Conservation (phyloP, 2,113 vertebrate species). For the Tetrao urogallus region DNA sequence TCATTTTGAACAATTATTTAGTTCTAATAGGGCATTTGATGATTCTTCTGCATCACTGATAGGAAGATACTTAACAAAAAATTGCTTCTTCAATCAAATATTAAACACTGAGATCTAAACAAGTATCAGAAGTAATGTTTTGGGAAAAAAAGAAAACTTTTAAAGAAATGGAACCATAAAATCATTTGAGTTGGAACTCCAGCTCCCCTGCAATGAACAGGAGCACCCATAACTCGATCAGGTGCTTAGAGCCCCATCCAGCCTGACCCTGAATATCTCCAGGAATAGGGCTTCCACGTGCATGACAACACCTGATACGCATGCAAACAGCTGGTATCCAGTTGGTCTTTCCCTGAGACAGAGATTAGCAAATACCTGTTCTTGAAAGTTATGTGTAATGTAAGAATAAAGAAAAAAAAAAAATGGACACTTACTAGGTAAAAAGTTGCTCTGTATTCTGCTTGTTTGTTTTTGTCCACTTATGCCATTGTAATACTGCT, state of each 20-base stretch:
- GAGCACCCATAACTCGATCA: too few species aligned
- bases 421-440: neutral
- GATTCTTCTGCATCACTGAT: neutral
- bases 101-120: neutral
- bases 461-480: neutral
- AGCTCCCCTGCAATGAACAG: too few species aligned
- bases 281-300: neutral
- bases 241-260: too few species aligned
- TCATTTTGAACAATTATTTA: neutral
- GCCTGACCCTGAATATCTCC: neutral
- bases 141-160: neutral
- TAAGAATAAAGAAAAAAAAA: neutral
- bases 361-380: neutral
- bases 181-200: neutral
- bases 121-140: neutral
- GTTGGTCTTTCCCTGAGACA: constrained; percentile 11
- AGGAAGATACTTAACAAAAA: neutral
- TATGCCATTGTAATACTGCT: neutral
- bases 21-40: too few species aligned
- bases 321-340: constrained; percentile 17
- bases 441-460: neutral
- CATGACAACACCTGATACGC: neutral
- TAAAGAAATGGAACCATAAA: neutral
- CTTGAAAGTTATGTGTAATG: neutral
- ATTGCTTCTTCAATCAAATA: neutral